These are phyloP conservation scores for Strigamia maritima DNA, from an alignment of 2,888 invertebrate species.

Conservation along the genomic window DNA sequence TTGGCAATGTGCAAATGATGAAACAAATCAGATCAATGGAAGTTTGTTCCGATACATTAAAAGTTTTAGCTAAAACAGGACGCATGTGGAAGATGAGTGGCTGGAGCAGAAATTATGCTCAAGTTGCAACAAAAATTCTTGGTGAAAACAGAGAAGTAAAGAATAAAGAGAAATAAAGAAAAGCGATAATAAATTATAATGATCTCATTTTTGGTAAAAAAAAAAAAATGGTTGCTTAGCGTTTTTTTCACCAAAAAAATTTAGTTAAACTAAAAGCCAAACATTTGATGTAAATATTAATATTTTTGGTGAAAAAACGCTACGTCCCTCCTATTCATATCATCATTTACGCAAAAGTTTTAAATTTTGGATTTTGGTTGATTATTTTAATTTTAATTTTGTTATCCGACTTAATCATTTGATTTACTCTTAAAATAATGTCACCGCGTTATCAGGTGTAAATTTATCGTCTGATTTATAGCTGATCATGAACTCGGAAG, in stretches of 20 bases:
- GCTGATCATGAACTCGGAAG: not conserved
- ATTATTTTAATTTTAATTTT: too few species aligned
- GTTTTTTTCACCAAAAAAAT: too few species aligned
- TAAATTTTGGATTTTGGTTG: too few species aligned
- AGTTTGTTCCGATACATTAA: not conserved
- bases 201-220: too few species aligned
- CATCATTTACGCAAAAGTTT: too few species aligned
- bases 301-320: too few species aligned
- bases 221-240: too few species aligned
- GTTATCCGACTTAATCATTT: too few species aligned
- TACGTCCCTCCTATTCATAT: too few species aligned
- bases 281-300: too few species aligned
- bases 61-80: not conserved
- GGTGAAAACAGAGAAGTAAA: not conserved
- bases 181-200: too few species aligned
- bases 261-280: too few species aligned
- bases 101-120: conserved; percentile 2
- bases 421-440: not conserved
- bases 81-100: not conserved
- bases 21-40: not conserved
- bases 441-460: conserved; percentile 7
- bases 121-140: not conserved
- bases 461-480: not conserved
- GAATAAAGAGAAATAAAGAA: not conserved
- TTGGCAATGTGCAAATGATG: not conserved